These are phyloP conservation scores for Cylloceria caligata DNA, from an alignment of 2,888 invertebrate genomes.

Conservation along the genomic window DNA sequence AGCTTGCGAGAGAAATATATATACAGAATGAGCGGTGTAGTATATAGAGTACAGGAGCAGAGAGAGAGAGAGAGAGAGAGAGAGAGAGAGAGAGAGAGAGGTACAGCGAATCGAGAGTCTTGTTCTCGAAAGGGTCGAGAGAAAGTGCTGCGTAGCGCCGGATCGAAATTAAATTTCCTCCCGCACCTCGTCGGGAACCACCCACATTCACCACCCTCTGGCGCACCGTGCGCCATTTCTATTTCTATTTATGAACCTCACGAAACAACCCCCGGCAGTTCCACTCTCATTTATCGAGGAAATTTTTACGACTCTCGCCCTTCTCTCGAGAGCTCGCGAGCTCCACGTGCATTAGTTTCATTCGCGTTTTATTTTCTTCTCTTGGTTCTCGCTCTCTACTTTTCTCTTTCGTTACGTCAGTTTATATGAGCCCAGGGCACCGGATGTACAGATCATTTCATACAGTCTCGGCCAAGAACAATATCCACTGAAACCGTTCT, in stretches of 20 bases:
- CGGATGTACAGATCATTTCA: conserved; percentile 56
- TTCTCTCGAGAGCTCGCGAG: background rate
- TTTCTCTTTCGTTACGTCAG: conserved; percentile 49
- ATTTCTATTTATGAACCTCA: conserved; percentile 66
- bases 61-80: conserved; percentile 16
- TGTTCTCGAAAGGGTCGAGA: conserved; percentile 59
- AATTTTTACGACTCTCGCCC: conserved; percentile 54
- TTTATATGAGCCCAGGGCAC: conserved; percentile 37
- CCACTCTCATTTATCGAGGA: conserved; percentile 64
- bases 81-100: background rate
- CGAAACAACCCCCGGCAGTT: conserved; percentile 60
- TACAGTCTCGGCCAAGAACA: conserved; percentile 35
- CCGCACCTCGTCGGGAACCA: conserved; percentile 22
- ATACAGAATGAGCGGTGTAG: conserved; percentile 10
- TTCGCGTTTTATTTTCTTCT: conserved; percentile 24
- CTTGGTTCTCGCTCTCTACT: conserved; percentile 19
- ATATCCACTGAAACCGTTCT: conserved; percentile 11
- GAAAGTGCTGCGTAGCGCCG: conserved; percentile 63
- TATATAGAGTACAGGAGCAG: conserved; percentile 16
- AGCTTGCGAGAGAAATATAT: conserved; percentile 22
- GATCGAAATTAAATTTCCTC: conserved; percentile 66
- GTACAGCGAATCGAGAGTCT: conserved; percentile 43
- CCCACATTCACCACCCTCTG: conserved; percentile 38
- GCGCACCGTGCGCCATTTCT: conserved; percentile 49
- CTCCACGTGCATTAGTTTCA: conserved; percentile 44